Evolutionary conservation across 2,113 vertebrate species (phyloP).

Genomic region (Phoxinus phoxinus): DNA sequence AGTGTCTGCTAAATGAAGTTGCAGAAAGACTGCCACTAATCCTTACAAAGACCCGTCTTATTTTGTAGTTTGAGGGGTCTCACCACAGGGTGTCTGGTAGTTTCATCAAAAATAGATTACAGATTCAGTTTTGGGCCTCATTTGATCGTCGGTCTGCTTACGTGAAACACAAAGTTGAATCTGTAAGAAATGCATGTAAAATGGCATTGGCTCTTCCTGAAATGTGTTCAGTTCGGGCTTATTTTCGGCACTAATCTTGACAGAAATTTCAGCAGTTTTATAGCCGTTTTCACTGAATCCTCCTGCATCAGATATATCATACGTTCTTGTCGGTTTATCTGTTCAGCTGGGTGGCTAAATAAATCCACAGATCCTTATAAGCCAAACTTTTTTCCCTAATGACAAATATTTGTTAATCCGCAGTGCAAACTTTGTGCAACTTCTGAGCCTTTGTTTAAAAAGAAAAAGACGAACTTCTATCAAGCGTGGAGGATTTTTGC

Average conservation of each 20-base stretch:
- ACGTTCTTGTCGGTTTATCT: background rate
- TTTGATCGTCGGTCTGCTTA: conserved; percentile 32
- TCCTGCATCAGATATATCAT: background rate
- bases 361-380: background rate
- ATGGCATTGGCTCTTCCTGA: background rate
- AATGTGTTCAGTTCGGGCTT: background rate
- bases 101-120: conserved; percentile 54
- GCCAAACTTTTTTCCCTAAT: background rate
- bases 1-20: conserved; percentile 41
- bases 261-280: background rate
- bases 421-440: background rate
- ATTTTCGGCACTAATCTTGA: background rate
- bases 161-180: background rate
- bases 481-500: conserved; percentile 36
- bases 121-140: conserved; percentile 33
- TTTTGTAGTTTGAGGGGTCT: conserved; percentile 22
- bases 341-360: background rate
- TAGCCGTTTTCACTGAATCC: background rate
- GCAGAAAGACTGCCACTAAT: conserved; percentile 35
- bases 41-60: conserved; percentile 38
- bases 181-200: background rate
- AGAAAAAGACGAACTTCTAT: background rate
- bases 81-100: conserved; percentile 46
- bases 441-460: conserved; percentile 2
- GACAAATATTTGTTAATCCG: background rate